Evolutionary conservation across 2,113 vertebrate species (phyloP).

Genomic region (Pangasianodon gigas): DNA sequence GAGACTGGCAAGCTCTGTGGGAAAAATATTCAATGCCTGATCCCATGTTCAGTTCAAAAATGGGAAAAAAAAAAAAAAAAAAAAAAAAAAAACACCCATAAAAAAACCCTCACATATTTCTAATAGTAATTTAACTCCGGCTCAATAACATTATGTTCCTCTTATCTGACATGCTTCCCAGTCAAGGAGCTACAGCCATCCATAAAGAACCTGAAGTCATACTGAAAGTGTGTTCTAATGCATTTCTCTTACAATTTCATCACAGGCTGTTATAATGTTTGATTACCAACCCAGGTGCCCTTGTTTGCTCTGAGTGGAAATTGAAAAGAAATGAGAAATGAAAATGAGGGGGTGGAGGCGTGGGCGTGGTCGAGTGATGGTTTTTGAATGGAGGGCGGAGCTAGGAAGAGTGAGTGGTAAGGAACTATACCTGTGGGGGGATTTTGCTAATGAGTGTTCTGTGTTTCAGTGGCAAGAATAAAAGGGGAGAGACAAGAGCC

Average conservation of each 20-base stretch:
- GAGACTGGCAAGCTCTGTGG: not conserved
- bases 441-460: no score
- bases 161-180: not conserved
- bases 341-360: not conserved
- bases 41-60: not conserved
- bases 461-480: no score
- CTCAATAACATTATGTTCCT: not conserved
- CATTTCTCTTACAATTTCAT: slow-evolving; percentile 1
- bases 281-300: not conserved
- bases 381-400: not conserved
- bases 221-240: not conserved
- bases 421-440: no score
- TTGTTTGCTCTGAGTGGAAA: not conserved
- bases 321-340: not conserved
- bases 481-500: no score
- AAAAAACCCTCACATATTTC: not conserved
- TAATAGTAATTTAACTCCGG: not conserved
- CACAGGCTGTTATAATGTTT: not conserved
- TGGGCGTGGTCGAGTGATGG: not conserved
- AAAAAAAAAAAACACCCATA: not conserved
- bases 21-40: not conserved
- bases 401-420: not conserved
- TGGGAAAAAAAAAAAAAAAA: not conserved
- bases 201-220: not conserved
- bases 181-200: not conserved